A percentile compares a stretch with the other conserved stretches of the same genome.
These are phyloP conservation scores for Arvicola amphibius DNA, from an alignment of 2,797 vertebrate species.

Conservation along the genomic window DNA sequence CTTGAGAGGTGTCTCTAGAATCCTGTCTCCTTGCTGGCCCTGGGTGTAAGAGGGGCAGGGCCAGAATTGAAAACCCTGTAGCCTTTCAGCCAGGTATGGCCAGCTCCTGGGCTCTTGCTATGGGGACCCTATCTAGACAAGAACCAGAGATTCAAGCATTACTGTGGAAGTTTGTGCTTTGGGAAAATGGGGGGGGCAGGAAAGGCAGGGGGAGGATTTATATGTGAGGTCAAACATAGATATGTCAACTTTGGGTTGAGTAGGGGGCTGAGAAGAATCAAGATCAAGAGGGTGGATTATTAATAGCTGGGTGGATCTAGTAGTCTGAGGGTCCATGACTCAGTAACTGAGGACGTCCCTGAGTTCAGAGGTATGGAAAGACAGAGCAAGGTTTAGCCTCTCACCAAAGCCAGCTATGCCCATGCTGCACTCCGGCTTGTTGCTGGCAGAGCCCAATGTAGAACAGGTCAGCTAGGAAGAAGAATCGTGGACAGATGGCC, in stretches of 20 bases:
- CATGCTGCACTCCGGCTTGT: neutral
- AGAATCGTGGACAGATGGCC: neutral
- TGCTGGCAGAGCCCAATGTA: neutral
- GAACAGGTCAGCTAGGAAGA: neutral
- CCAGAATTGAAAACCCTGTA: neutral
- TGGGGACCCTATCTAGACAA: neutral
- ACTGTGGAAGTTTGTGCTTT: neutral
- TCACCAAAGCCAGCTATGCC: neutral
- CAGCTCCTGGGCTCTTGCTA: neutral
- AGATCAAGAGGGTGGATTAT: neutral
- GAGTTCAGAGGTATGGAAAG: constrained; percentile 11
- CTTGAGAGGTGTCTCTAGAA: neutral
- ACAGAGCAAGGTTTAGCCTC: neutral
- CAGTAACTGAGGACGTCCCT: neutral
- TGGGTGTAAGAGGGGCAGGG: neutral
- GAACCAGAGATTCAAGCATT: neutral
- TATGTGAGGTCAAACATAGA: neutral
- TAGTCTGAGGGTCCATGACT: constrained; percentile 33
- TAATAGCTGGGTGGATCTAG: neutral
- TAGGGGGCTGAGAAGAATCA: neutral
- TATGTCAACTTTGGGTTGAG: neutral
- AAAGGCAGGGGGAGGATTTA: neutral
- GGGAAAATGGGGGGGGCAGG: neutral
- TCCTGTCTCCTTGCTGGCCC: neutral
- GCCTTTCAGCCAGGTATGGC: neutral